Conservation (phyloP, 1,140 invertebrate genomes). For the Theocolax elegans region DNA sequence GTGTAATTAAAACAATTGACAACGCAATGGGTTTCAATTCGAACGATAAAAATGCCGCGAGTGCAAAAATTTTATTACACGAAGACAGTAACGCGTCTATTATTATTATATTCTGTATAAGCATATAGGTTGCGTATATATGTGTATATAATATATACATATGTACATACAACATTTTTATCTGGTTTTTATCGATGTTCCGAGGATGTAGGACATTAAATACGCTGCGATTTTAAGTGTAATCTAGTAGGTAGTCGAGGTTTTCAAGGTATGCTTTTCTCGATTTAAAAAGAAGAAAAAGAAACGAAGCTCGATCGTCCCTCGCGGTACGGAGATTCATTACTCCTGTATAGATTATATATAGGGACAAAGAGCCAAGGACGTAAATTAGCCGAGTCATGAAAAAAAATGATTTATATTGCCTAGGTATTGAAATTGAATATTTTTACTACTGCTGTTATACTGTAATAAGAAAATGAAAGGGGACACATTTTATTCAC, state of each 20-base stretch:
- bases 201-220: conserved; percentile 52
- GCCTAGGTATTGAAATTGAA: conserved; percentile 26
- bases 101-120: conserved; percentile 60
- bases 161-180: conserved; percentile 61
- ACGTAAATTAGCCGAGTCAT: conserved; percentile 10
- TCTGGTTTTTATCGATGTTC: conserved; percentile 65
- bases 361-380: neutral
- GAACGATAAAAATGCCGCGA: conserved; percentile 45
- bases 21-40: conserved; percentile 50
- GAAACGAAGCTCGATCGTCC: conserved; percentile 5
- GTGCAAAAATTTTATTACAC: conserved; percentile 51
- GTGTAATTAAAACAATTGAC: conserved; percentile 52
- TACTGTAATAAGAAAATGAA: conserved; percentile 7
- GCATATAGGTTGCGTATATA: conserved; percentile 52
- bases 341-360: neutral
- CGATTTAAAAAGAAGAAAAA: neutral
- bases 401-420: conserved; percentile 33
- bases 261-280: conserved; percentile 2
- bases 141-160: neutral
- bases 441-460: conserved; percentile 37
- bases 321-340: neutral
- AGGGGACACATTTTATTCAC: neutral
- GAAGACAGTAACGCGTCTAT: conserved; percentile 58
- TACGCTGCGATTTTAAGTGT: conserved; percentile 13
- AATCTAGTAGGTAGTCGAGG: conserved; percentile 1